Percentiles rank a stretch among this genome's conserved stretches.
These are phyloP conservation scores for Vanessa cardui DNA, from an alignment of 2,888 invertebrate species.

Conservation along the genomic window DNA sequence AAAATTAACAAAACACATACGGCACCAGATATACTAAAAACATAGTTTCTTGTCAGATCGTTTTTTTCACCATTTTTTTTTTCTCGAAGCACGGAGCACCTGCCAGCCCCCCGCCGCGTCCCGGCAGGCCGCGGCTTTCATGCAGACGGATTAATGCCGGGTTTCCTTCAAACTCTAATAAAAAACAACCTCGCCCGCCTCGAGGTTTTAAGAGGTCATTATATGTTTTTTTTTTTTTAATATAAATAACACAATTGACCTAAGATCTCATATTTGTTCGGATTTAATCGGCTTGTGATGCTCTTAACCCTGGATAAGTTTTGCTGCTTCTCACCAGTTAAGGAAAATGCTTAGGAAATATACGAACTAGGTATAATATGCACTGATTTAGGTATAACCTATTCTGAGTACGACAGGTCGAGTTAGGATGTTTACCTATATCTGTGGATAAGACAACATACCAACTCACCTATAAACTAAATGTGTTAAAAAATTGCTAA, in stretches of 20 bases:
- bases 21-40: slow-evolving; percentile 35
- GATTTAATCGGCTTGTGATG: slow-evolving; percentile 17
- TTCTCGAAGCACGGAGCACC: slow-evolving; percentile 57
- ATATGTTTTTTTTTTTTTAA: slow-evolving; percentile 45
- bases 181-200: slow-evolving; percentile 47
- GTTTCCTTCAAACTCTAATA: slow-evolving; percentile 51
- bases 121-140: slow-evolving; percentile 55
- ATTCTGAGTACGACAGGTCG: no score
- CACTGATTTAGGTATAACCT: no score
- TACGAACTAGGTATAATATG: no score
- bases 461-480: no score
- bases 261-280: slow-evolving; percentile 40
- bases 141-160: slow-evolving; percentile 72
- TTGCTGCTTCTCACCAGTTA: no score
- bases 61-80: slow-evolving; percentile 50
- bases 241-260: slow-evolving; percentile 48
- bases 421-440: no score
- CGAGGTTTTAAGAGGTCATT: slow-evolving; percentile 49
- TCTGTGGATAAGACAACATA: no score
- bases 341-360: no score
- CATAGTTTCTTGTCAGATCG: slow-evolving; percentile 39
- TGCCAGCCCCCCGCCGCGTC: slow-evolving; percentile 68
- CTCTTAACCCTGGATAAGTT: no score
- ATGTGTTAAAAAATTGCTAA: no score
- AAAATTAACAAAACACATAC: slow-evolving; percentile 31